Base-by-base conservation (phyloP, 2,888 invertebrate species). In the Argyresthia goedartella region DNA sequence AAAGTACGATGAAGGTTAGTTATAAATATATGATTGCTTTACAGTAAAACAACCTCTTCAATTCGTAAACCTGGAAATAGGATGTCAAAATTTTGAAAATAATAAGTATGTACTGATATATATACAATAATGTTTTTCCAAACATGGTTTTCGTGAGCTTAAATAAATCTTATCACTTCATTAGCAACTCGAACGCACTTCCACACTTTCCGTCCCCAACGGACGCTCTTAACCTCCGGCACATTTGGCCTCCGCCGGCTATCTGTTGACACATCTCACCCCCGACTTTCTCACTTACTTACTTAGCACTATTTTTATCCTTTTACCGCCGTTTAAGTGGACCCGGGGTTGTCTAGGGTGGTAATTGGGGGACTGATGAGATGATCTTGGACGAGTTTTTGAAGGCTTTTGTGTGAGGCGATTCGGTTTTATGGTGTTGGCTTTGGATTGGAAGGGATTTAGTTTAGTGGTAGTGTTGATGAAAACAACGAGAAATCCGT, bases 261-360 rank as follows among this genome's bases (percentile, higher is more conserved):
- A 69, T 71, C 72, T 59, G 67, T 60, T 62, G 64, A 64, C 69
- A 65, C 57, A 67, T 66, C 69, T 56, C 59, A 56, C 62, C 25
- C 63, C 63, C 35, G 36, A 39, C 35, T 39, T 34, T 39, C 46
- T 48, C 51, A 25, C 25, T 25, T 25, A 25, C 54, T 51, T 51
- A 51, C 57, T 54, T 59, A 59, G 51, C 58, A 51, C 59, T 63
- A 59, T 60, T 60, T 61, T 65, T 61, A 63, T 61, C 61, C 67
- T 61, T 66, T 68, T 65, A 64, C 65, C 63, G 61, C 58, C 63
- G 56, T 66, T 66, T 64, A 65, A 52, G 52, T 35, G 49, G 34
- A 14, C 41, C 39, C 25, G 25, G 25, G 25, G 25, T 25, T 25
- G 25, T 25, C 3, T 25, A 6, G 49, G 52, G 41, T 50, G 43